Base-by-base conservation (phyloP, 2,797 vertebrate genomes). In the Hybognathus amarus region DNA sequence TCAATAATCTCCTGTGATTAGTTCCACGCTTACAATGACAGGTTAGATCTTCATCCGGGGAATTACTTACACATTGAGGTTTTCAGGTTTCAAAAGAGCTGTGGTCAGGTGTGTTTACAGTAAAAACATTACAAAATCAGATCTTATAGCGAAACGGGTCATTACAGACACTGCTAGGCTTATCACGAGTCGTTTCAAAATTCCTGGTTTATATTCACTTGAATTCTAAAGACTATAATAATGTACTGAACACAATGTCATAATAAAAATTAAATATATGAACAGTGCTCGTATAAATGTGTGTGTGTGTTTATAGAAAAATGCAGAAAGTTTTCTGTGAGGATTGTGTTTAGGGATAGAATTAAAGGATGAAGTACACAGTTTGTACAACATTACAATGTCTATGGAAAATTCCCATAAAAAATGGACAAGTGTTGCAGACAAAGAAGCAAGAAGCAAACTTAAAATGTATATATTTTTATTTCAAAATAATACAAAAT, bases 391-490 rank as follows among this genome's bases (percentile, higher is more conserved):
- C 20, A 20, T 52, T 7, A 52, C 7, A 20, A 52, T 20, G 50
- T 52, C 50, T 52, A 9, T 22, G 50, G 50, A 52, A 2, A 52
- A 52, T 52, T 20, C 8, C 18, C 18, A 52, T 20, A 20, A 18
- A 52, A 52, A 20, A 22, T 50, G 20, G 52, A 22, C 33, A 17
- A 5, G 45, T 15, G 45, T 47, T 5, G 69, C 15, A 50, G 18
- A 66, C 75, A 66, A 38, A 70, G 15, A 56, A n/a, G 8, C 22
- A 63, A 7, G n/a, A n/a, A n/a, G n/a, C n/a, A n/a, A 42, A 87
- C 74, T 84, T 86, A 85, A 85, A 90, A 88, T 90, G 88, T 50
- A 90, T 85, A 90, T 70, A n/a, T 78, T 80, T 93, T 94, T 92
- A 94, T 93, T 94, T 78, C 66, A 68, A 75, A 83, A 73, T 85